Conservation (phyloP, 2,888 invertebrate genomes). For the Meliscaeva auricollis region DNA sequence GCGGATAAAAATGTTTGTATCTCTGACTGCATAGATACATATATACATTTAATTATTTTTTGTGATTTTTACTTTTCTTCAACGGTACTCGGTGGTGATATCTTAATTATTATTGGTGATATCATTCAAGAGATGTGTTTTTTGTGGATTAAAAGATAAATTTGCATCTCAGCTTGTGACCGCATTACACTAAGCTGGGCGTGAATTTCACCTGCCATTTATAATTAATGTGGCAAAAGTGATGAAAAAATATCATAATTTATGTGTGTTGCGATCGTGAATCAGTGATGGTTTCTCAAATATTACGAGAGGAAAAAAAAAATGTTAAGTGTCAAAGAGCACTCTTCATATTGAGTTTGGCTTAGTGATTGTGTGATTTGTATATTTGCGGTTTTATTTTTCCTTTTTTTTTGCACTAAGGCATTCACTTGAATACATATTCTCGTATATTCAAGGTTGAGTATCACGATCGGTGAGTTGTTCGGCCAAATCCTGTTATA, state of each 20-base stretch:
- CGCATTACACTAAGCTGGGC: slow-evolving; percentile 5
- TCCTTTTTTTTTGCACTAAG: slow-evolving; percentile 43
- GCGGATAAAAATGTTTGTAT: slow-evolving; percentile 17
- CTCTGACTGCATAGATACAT: slow-evolving; percentile 8
- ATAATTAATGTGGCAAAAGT: slow-evolving; percentile 37
- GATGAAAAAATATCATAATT: slow-evolving; percentile 35
- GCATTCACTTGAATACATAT: slow-evolving; percentile 50
- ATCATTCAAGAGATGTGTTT: slow-evolving; percentile 14
- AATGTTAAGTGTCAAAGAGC: slow-evolving; percentile 60
- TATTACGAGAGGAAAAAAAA: slow-evolving; percentile 46
- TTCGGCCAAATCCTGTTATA: slow-evolving; percentile 49
- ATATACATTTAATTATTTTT: background rate
- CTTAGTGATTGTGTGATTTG: slow-evolving; percentile 54
- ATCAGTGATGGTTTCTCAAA: slow-evolving; percentile 32
- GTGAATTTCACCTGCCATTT: slow-evolving; percentile 46
- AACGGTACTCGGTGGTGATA: slow-evolving; percentile 16
- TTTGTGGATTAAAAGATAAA: slow-evolving; percentile 24
- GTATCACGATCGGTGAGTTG: slow-evolving; percentile 31
- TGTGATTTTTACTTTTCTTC: background rate
- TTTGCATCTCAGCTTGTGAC: slow-evolving; percentile 8
- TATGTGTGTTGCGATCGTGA: slow-evolving; percentile 34
- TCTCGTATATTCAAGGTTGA: slow-evolving; percentile 57
- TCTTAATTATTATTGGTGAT: slow-evolving; percentile 23
- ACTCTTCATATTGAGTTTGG: slow-evolving; percentile 16
- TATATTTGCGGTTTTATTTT: slow-evolving; percentile 52